These are phyloP conservation scores for Nothura maculosa DNA, from an alignment of 2,797 vertebrate genomes.

Conservation along the genomic window DNA sequence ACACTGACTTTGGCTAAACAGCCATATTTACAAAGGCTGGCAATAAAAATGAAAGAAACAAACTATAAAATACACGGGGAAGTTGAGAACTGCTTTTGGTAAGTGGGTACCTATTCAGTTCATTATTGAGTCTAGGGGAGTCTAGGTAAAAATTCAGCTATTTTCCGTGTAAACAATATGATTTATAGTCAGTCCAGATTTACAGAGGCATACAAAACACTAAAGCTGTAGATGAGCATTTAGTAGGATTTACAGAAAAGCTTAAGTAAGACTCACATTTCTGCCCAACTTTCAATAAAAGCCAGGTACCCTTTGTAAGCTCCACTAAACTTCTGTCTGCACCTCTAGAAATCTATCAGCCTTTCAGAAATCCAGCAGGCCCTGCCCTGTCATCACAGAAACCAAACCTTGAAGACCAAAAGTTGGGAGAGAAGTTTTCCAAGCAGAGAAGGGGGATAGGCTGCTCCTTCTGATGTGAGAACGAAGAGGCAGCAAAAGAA, in stretches of 20 bases:
- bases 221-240: neutral
- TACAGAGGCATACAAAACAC: neutral
- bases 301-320: neutral
- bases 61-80: neutral
- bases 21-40: slow-evolving; percentile 65
- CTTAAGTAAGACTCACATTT: neutral
- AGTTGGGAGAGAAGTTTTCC: neutral
- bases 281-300: neutral
- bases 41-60: slow-evolving; percentile 60
- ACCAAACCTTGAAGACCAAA: neutral
- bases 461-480: neutral
- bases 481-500: neutral
- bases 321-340: neutral
- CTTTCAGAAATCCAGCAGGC: neutral
- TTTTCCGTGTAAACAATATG: neutral
- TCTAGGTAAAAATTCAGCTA: neutral
- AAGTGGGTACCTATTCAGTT: neutral
- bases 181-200: neutral
- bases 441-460: neutral
- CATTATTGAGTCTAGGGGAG: neutral
- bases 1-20: slow-evolving; percentile 69
- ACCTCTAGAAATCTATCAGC: neutral
- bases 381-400: neutral
- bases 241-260: neutral
- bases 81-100: neutral